Base-by-base conservation (phyloP, 2,113 vertebrate species). In the Xiphorhynchus elegans region DNA sequence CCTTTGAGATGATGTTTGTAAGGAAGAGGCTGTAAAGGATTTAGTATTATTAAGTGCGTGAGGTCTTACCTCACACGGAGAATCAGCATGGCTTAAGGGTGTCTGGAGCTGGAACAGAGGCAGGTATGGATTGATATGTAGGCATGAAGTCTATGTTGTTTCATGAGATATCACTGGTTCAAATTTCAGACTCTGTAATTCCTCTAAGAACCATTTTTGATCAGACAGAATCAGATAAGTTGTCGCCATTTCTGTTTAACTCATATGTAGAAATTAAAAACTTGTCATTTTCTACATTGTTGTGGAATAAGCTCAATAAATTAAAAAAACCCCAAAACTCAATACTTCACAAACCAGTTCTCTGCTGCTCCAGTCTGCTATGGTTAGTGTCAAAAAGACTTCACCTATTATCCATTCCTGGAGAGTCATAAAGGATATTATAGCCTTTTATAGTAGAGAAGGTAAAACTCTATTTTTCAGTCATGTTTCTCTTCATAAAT, bases 261-360 rank as follows among this genome's bases (percentile, higher is more conserved):
- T 89, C 63, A 14, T n/a, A 67, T n/a, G 37, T 29, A 72, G 39
- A 44, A 96, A 89, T 88, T 56, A 94, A 56, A 77, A 90, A 91
- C 60, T 83, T 89, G 25, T 76, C 55, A 6, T 40, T 92, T 83
- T 88, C 89, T 82, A 66, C 21, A 40, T 73, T 75, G n/a, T 40
- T 87, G 58, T 89, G 50, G 87, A 88, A 80, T 74, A 68, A 89
- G 31, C 50, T 74, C 28, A 58, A 21, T 39, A 83, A 80, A 19
- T 59, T 40, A 67, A 83, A 89, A 84, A 23, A 77, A 75, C 73
- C 52, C 76, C 60, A 78, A 81, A 84, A 81, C 12, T 39, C 42
- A 49, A 0, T 67, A 33, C 42, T 82, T 93, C 19, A 67, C 60
- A 76, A 69, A 26, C 25, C 31, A 69, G 13, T 10, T 35, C 10